Conservation (phyloP, 2,888 invertebrate genomes). For the Agrilus cyanescens region DNA sequence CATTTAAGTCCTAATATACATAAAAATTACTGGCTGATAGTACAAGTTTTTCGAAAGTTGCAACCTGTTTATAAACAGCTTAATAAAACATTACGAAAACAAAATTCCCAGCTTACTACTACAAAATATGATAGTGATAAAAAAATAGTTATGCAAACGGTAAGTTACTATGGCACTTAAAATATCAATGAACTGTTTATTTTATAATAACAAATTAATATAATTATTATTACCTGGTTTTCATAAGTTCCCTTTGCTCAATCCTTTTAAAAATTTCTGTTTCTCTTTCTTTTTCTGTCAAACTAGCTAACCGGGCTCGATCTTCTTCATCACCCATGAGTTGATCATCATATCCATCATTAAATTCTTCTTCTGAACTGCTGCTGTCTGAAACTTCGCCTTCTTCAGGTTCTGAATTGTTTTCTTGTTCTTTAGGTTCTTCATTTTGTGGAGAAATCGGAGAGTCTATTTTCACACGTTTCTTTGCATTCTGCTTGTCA, state of each 20-base stretch:
- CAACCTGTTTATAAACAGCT: not conserved
- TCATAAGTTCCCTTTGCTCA: slow-evolving; percentile 87
- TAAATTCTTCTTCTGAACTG: slow-evolving; percentile 72
- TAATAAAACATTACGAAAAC: not conserved
- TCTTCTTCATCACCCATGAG: slow-evolving; percentile 96
- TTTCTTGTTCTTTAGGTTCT: slow-evolving; percentile 34
- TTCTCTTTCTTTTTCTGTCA: slow-evolving; percentile 95
- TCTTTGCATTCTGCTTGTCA: slow-evolving; percentile 23
- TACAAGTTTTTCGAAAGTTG: not conserved
- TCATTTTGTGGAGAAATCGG: slow-evolving; percentile 29
- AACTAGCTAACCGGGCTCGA: slow-evolving; percentile 72
- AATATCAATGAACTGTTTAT: not conserved
- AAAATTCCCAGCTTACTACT: not conserved
- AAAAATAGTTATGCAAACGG: no score
- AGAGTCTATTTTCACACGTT: slow-evolving; percentile 21
- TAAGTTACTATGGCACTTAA: no score
- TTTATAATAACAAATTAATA: not conserved
- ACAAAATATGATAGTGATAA: no score
- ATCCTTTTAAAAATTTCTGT: slow-evolving; percentile 95
- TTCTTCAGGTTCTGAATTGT: slow-evolving; percentile 71
- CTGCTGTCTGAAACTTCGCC: slow-evolving; percentile 71
- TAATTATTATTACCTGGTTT: slow-evolving; percentile 65
- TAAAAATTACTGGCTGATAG: no score
- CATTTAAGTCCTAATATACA: no score
- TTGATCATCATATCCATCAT: slow-evolving; percentile 94